A percentile compares a stretch with the other conserved stretches of the same genome.
These are phyloP conservation scores for Pyralis farinalis DNA, from an alignment of 2,888 invertebrate species.

Conservation along the genomic window DNA sequence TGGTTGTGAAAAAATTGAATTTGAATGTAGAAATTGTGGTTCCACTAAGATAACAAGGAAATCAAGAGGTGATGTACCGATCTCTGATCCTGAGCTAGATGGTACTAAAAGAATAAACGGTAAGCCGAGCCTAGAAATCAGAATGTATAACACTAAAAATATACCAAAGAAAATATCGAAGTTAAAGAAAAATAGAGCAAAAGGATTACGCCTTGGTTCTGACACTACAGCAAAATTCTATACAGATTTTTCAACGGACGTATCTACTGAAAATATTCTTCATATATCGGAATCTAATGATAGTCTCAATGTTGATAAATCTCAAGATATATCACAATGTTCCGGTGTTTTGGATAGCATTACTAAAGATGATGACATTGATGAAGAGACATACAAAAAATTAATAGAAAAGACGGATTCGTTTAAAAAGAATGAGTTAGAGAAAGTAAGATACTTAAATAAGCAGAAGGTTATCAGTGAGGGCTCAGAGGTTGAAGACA, in stretches of 20 bases:
- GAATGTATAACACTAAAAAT: conserved; percentile 84
- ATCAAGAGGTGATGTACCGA: conserved; percentile 37
- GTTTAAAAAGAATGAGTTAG: conserved; percentile 75
- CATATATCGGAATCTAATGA: conserved; percentile 85
- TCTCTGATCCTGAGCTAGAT: conserved; percentile 64
- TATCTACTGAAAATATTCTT: conserved; percentile 81
- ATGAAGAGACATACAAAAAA: conserved; percentile 70
- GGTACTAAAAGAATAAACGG: conserved; percentile 36
- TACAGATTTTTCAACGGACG: conserved; percentile 83
- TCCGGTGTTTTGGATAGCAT: conserved; percentile 41
- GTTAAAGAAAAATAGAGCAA: conserved; percentile 84
- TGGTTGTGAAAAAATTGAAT: conserved; percentile 68
- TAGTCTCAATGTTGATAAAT: conserved; percentile 72
- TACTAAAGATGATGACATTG: conserved; percentile 69
- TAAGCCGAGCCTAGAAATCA: conserved; percentile 74
- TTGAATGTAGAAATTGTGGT: conserved; percentile 71
- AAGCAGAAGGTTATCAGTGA: conserved; percentile 73
- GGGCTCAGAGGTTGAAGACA: conserved; percentile 63
- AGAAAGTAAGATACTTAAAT: conserved; percentile 72
- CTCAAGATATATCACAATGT: conserved; percentile 35
- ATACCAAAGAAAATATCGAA: conserved; percentile 87
- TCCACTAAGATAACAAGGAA: conserved; percentile 65
- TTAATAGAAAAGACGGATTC: conserved; percentile 78
- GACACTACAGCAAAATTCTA: conserved; percentile 85
- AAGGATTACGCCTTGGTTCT: conserved; percentile 65